Conservation (phyloP, 2,888 invertebrate species). For the Cephus pygmeus region DNA sequence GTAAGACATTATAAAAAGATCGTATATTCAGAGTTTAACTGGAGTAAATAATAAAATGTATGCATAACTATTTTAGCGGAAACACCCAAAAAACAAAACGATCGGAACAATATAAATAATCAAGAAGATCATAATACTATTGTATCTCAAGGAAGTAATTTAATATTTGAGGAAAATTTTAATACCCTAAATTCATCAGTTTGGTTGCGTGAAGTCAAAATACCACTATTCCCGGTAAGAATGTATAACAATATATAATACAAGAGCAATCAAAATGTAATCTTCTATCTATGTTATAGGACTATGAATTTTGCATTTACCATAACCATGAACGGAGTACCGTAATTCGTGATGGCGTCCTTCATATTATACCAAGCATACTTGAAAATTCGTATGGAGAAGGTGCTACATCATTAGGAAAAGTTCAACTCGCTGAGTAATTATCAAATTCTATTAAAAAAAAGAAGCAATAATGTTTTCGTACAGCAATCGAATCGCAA, state of each 20-base stretch:
- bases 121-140: slow-evolving; percentile 23
- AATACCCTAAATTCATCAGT: slow-evolving; percentile 44
- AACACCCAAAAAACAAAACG: neutral
- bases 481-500: too few relatives aligned
- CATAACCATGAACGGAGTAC: slow-evolving; percentile 44
- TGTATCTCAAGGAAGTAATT: slow-evolving; percentile 66
- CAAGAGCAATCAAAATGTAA: neutral
- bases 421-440: slow-evolving; percentile 48
- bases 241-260: neutral
- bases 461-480: neutral
- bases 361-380: slow-evolving; percentile 49
- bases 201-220: slow-evolving; percentile 49
- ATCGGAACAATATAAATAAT: neutral
- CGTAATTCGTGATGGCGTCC: slow-evolving; percentile 38
- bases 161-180: slow-evolving; percentile 75
- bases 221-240: slow-evolving; percentile 51
- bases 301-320: slow-evolving; percentile 60
- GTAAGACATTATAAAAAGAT: neutral
- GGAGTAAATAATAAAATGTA: neutral
- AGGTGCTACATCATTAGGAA: slow-evolving; percentile 43
- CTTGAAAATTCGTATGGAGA: slow-evolving; percentile 52
- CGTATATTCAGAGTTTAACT: neutral
- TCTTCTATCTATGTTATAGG: slow-evolving; percentile 38
- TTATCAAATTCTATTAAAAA: slow-evolving; percentile 13
- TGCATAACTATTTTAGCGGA: slow-evolving; percentile 13